Base-by-base conservation (phyloP, 2,888 invertebrate species). In the Hipparchia sbordonii region DNA sequence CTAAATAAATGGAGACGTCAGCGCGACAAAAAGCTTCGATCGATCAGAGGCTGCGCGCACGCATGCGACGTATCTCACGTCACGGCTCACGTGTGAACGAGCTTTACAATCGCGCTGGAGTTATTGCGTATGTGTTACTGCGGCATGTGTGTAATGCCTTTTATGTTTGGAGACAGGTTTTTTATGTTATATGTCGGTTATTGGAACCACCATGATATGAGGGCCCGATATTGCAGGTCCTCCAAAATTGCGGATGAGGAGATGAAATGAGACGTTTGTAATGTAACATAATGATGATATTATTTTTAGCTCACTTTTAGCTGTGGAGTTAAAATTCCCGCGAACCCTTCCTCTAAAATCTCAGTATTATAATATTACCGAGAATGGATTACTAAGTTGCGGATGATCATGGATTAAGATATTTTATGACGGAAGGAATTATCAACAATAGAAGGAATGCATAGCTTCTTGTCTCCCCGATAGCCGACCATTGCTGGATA, bases 1-100 rank as follows among this genome's bases (percentile, higher is more conserved):
- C 82, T 82, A 84, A 89, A 92, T 91, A 87, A 88, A 93, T 93
- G 88, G 89, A 93, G 91, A 90, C 82, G 93, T 93, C 93, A 91
- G 78, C 87, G 84, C 85, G 84, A 92, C 91, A 93, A 93, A 93
- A 93, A 93, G 90, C 89, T 85, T 84, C 90, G 89, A 93, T 93
- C 90, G 88, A 91, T 93, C 92, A 92, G 84, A 75, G 81, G 81
- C 81, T 82, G 82, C 85, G 87, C 89, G 87, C 86, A 81, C 85
- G 89, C 90, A 87, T 83, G 69, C 61, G 48, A 56, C 70, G 71
- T 65, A 74, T 73, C 69, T 71, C 72, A 74, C 74, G 70, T 67
- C 57, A 13, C 61, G 33, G 6, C 6, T 33, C 33, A 65, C 33
- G 54, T 56, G 67, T 68, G 59, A 23, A 68, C 51, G 65, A 33